Base-by-base conservation (phyloP, 1,140 invertebrate species). In the Aphelenchoides avenae region DNA sequence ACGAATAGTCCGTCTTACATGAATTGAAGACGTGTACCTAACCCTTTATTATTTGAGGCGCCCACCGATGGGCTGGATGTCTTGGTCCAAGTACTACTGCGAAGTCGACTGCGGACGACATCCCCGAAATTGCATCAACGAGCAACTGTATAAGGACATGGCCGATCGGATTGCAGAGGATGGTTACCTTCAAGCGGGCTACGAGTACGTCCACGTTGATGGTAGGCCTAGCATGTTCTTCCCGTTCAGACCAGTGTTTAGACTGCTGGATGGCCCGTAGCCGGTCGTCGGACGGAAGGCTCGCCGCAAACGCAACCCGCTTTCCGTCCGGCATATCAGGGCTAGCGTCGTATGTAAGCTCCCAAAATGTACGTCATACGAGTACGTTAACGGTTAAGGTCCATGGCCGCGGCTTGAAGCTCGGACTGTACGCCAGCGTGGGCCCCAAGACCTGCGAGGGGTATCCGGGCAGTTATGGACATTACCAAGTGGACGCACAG, bases 371-470 rank as follows among this genome's bases (percentile, higher is more conserved):
- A 1, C 36, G 2, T 13, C 15, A 51, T 53, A 15, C 27, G n/a
- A 52, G 20, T 22, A 11, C 1, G 22, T 51, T 61, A 18, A 29
- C 15, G n/a, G 3, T 48, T 48, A 20, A 93, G 90, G 83, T 96
- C 65, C 92, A 97, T 81, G 84, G 85, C 6, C 88, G 88, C 80
- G 89, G 89, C 42, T 80, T 98, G 2, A 95, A 93, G 78, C 89
- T 97, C 74, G 93, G 93, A 20, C 93, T 97, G 57, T 98, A 98
- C 77, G 89, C 93, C 78, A 91, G 96, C 78, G 94, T 87, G 80
- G 93, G 93, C 2, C 91, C 88, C 66, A 87, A 87, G 72, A 97
- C 93, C 0, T 97, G 93, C 74, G 82, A 68, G 13, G 91, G 91
- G 7, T 98, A 91, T 79, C 93, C 93, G 13, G 93, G 93, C 39